phyloP scores from a whole-genome alignment of 2,888 invertebrate species.

The Aporophyla lueneburgensis region DNA sequence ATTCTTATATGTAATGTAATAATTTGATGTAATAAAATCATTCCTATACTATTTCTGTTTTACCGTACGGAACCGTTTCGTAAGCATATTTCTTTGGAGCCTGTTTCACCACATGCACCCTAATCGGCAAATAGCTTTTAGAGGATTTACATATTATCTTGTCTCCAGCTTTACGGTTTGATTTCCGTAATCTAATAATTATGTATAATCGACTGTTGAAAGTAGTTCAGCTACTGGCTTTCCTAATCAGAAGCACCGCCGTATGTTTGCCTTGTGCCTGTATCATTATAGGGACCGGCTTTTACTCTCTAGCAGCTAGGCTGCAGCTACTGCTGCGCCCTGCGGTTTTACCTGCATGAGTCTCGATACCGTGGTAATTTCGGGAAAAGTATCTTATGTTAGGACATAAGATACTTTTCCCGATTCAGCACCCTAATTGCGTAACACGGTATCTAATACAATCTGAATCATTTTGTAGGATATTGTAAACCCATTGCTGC shows the following conservation, averaged over 20 bases:
- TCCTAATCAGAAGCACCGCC: neutral
- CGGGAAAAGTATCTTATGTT: too few relatives aligned
- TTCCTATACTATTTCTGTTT: conserved; percentile 56
- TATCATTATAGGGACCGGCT: neutral
- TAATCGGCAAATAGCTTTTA: conserved; percentile 36
- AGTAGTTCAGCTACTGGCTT: conserved; percentile 10
- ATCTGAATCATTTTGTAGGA: too few relatives aligned
- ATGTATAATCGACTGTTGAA: conserved; percentile 19
- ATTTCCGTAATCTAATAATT: conserved; percentile 23
- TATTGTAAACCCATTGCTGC: too few relatives aligned
- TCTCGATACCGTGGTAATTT: too few relatives aligned
- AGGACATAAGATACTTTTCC: too few relatives aligned
- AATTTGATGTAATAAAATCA: conserved; percentile 64
- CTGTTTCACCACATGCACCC: neutral
- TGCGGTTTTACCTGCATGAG: too few relatives aligned
- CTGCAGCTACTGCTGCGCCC: too few relatives aligned
- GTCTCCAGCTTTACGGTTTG: neutral
- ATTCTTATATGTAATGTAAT: conserved; percentile 26
- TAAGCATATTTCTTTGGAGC: neutral
- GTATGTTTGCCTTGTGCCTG: neutral
- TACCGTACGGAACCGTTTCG: neutral
- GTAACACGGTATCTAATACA: too few relatives aligned
- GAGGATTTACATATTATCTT: conserved; percentile 10
- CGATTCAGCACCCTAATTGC: too few relatives aligned
- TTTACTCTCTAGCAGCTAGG: neutral